Percentiles rank a stretch among this genome's conserved stretches.
These are phyloP conservation scores for Calypte anna DNA, from an alignment of 2,113 vertebrate genomes.

Conservation along the genomic window DNA sequence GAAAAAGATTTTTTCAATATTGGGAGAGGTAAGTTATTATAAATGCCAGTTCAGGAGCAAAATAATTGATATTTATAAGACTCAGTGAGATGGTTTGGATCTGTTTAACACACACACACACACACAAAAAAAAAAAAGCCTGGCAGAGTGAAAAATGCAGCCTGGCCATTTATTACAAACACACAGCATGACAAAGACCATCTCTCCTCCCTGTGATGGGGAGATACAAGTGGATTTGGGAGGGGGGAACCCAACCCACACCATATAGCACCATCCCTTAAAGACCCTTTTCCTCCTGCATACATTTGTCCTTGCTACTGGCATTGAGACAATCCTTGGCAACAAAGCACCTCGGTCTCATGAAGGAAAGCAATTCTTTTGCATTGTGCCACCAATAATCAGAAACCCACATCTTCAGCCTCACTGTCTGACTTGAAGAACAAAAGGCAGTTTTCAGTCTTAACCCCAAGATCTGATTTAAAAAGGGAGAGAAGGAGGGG, in stretches of 20 bases:
- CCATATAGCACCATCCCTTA: neutral
- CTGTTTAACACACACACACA: neutral
- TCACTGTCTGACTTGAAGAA: conserved; percentile 62
- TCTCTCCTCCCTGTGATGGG: neutral
- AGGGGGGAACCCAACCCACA: neutral
- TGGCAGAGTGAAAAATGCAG: neutral
- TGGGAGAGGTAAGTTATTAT: neutral
- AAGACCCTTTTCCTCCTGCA: conserved; percentile 54
- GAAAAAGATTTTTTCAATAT: neutral
- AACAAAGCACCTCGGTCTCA: conserved; percentile 56
- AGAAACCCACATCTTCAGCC: conserved; percentile 70
- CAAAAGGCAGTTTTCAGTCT: conserved; percentile 72
- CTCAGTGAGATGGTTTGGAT: neutral
- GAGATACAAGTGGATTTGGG: neutral
- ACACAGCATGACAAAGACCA: neutral
- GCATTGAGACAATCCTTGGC: conserved; percentile 32
- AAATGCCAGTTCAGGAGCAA: neutral
- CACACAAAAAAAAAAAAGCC: neutral
- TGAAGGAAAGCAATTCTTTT: conserved; percentile 58
- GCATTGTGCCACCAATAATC: conserved; percentile 65
- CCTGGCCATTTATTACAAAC: neutral
- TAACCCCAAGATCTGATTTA: conserved; percentile 74
- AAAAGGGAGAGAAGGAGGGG: conserved; percentile 28
- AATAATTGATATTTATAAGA: neutral
- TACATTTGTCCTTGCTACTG: conserved; percentile 32